phyloP scores from a whole-genome alignment of 2,888 invertebrate species.

The Leptothorax acervorum region DNA sequence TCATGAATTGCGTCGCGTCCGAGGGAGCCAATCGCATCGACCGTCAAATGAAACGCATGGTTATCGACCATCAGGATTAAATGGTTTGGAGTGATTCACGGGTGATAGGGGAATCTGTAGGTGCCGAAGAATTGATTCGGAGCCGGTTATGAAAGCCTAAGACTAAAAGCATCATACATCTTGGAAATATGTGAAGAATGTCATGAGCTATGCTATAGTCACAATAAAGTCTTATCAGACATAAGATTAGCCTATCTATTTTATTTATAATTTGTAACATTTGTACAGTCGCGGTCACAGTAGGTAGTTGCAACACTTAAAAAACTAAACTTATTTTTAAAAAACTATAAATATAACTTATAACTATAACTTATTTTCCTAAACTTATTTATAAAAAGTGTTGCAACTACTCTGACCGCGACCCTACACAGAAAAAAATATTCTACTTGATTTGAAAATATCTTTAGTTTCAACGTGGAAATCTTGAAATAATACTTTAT shows the following conservation, averaged over 20 bases:
- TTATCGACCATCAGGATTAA: conserved; percentile 65
- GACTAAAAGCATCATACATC: conserved; percentile 38
- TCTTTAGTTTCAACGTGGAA: no score
- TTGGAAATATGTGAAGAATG: conserved; percentile 12
- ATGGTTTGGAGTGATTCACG: conserved; percentile 65
- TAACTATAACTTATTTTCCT: no score
- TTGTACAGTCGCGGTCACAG: no score
- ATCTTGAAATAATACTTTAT: no score
- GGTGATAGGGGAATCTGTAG: conserved; percentile 24
- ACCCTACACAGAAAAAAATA: no score
- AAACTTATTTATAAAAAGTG: no score
- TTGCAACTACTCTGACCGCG: no score
- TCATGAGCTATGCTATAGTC: not conserved
- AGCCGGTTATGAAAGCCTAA: conserved; percentile 47
- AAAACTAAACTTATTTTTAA: no score
- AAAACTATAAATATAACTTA: no score
- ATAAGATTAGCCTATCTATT: not conserved
- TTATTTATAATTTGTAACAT: not conserved
- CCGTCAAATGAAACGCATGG: conserved; percentile 62
- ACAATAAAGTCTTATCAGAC: not conserved
- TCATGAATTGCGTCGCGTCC: conserved; percentile 60
- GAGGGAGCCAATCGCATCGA: conserved; percentile 60
- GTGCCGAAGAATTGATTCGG: conserved; percentile 29
- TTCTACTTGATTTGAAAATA: no score
- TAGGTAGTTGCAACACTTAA: no score